Evolutionary conservation across 2,797 vertebrate genomes (phyloP), one percentile per base, ranked within the genome.

Genomic region (Ctenochaetus hawaiiensis): DNA sequence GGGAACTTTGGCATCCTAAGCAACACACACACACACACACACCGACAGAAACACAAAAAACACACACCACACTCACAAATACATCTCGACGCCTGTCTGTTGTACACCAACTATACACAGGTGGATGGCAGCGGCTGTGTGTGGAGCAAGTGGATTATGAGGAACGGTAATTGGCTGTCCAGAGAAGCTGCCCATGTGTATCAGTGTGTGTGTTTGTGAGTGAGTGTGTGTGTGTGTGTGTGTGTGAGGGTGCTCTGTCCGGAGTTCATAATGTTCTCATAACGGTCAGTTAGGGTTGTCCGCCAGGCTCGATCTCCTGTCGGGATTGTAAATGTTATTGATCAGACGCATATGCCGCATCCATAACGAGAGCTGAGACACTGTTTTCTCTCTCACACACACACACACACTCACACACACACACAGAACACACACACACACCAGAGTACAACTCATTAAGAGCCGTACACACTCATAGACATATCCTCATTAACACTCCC

Each of bases 281-380:
- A 93, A 94, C 93, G 89, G 91, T 91, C 91, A 90, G 93, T 93
- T 92, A 92, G 75, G 86, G 82, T 88, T 90, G 87, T 92, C 87
- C 63, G 75, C 87, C 80, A 88, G 85, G 82, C 89, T 87, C 82
- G 14, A 84, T 92, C 91, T 94, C 91, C 91, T 93, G 91, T 92
- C 47, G 88, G 91, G 91, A 89, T 94, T 94, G 91, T 93, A 93
- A 94, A 93, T 94, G 91, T 92, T 94, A 94, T 94, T 90, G 93
- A 94, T 93, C 91, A 87, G 90, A 92, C 77, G 67, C 86, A 87
- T 80, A 82, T 75, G 52, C 86, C n/a, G 81, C 90, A 91, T 91
- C 81, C 86, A 83, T 92, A 93, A 93, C 62, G 68, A 93, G 90
- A 87, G 84, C 87, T 65, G 77, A 90, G 89, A 81, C 84, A 86